Base-by-base conservation (phyloP, 2,797 vertebrate species). In the Ambastaia sidthimunki region DNA sequence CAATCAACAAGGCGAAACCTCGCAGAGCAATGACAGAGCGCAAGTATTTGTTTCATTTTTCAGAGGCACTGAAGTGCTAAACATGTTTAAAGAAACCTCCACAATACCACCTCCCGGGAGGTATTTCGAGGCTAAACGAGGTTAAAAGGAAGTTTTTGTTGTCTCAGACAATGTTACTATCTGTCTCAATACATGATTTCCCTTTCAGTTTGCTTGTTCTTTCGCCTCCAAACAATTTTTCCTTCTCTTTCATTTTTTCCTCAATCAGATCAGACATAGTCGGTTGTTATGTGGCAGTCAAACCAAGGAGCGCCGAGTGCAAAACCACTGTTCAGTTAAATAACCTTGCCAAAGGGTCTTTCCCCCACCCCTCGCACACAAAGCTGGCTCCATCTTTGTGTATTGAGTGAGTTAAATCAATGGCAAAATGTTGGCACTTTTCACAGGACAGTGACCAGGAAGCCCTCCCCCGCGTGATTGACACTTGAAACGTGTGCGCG, bases 331-430 rank as follows among this genome's bases (percentile, higher is more conserved):
- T 77, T 98, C 97, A 96, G 95, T 95, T 96, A 95, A 68, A 94
- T 96, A 97, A 98, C 97, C 97, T 98, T 98, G 97, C 97, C 97
- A 96, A 96, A 94, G 96, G 97, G 96, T 94, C 96, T 94, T 95
- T 96, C 96, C 94, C 94, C 92, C 60, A n/a, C 74, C 68, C 91
- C 95, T 96, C 96, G 28, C 15, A 16, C 68, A 76, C 73, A 80
- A 96, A 97, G 94, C 96, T 96, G 94, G 94, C 96, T 97, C 95
- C 94, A 95, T 96, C 96, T 95, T 94, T 95, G 92, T 95, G 93
- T 94, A 94, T 93, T 92, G 94, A 94, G 94, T 93, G 93, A 95
- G 93, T 92, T 95, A 95, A 99, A 99, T 98, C 96, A 97, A 98
- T 98, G 96, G 96, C 96, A 93, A 97, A 98, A 95, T 94, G 94